Evolutionary conservation across 2,888 invertebrate species (phyloP), one percentile per base, ranked within the genome.

Genomic region (Tryphoninae sp.): DNA sequence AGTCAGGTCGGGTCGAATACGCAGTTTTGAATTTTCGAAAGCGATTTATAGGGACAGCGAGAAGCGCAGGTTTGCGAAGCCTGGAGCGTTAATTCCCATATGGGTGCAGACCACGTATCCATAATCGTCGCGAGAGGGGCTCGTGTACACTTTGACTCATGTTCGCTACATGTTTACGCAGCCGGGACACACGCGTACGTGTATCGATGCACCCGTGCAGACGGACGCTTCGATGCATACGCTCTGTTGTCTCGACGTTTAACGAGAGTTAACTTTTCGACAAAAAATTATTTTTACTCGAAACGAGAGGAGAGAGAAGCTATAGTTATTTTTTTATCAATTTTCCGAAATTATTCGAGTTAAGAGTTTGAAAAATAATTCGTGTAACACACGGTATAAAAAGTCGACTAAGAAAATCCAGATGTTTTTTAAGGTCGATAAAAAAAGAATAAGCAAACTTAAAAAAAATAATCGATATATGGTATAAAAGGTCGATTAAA

Each of bases 131-230:
- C 26, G 26, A 45, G 42, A 59, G 59, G 49, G 22, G 40, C 19
- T 62, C 58, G 74, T 69, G 74, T 64, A 69, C 55, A 67, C 72
- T 71, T 80, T 80, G 80, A 76, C 69, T 80, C 80, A 80, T 65
- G 55, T 40, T 16, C 53, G 22, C 33, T 53, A 55, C 59, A 69
- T 71, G 71, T 80, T 71, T 65, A 76, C 65, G 80, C 69, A 80
- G 75, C 69, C 71, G 75, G 40, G 40, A 58, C 42, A 64, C 45
- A 71, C 64, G 69, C 64, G 75, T 59, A 65, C 40, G 40, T 11
- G 55, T 49, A 49, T 49, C 77, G 62, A 49, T 58, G 74, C 42
- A 72, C 6, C 45, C 9, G 33, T 19, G 19, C 72, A 6, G 33
- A 11, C 40, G 2, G 40, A 33, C 6, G 64, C 64, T 40, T 13